phyloP scores from a whole-genome alignment of 1,140 invertebrate genomes.

The Alviniconcha marisindica region DNA sequence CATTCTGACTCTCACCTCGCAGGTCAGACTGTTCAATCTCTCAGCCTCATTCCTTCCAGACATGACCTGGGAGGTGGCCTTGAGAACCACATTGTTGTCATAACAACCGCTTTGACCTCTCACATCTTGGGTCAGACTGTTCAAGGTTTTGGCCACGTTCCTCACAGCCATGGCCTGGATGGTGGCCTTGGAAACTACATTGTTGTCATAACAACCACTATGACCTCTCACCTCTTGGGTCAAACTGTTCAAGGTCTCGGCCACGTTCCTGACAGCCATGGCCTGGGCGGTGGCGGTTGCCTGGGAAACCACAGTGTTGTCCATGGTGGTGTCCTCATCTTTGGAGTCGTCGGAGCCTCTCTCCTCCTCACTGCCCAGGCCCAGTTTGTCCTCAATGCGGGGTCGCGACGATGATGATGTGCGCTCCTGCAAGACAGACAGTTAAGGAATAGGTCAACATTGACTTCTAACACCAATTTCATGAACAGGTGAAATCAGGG shows the following conservation, averaged over 20 bases:
- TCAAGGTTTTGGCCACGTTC: conserved; percentile 23
- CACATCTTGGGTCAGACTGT: no score
- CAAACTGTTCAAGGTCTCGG: conserved; percentile 23
- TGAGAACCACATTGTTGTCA: no score
- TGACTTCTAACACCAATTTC: no score
- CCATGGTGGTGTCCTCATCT: conserved; percentile 53
- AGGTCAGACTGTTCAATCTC: no score
- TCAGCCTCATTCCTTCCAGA: no score
- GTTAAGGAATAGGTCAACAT: no score
- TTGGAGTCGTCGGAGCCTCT: conserved; percentile 45
- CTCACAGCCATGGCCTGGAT: conserved; percentile 20
- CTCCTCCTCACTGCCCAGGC: conserved; percentile 60
- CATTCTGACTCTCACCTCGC: no score
- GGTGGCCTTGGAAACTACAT: conserved; percentile 43
- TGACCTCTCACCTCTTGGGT: conserved; percentile 27
- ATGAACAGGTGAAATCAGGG: no score
- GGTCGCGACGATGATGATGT: conserved; percentile 59
- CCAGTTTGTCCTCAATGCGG: conserved; percentile 70
- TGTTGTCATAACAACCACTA: no score
- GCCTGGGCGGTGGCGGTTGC: not conserved
- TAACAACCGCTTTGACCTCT: no score
- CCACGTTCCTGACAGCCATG: conserved; percentile 24
- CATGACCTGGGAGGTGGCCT: no score
- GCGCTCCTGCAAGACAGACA: conserved; percentile 39
- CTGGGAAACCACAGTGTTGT: conserved; percentile 55